These are phyloP conservation scores for Eupeodes luniger DNA, from an alignment of 2,888 invertebrate species.

Conservation along the genomic window DNA sequence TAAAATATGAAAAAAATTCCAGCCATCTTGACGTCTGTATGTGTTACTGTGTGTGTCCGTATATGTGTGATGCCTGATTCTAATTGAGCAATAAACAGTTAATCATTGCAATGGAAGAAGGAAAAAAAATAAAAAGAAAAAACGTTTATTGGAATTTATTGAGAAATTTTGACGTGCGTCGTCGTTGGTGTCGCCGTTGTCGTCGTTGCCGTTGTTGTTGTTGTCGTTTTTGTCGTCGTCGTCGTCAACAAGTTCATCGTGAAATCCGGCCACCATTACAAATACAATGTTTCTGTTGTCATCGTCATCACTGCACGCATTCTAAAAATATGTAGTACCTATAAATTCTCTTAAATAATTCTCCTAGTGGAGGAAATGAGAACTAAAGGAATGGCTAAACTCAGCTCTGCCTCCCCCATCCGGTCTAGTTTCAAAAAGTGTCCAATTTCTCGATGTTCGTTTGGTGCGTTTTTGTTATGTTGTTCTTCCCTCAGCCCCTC, in stretches of 20 bases:
- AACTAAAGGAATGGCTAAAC: conserved; percentile 21
- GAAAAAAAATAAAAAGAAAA: conserved; percentile 17
- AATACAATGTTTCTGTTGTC: conserved; percentile 14
- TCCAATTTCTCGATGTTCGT: conserved; percentile 66
- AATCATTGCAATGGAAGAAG: conserved; percentile 61
- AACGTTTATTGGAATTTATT: conserved; percentile 63
- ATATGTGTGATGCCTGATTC: conserved; percentile 39
- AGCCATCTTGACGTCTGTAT: conserved; percentile 35
- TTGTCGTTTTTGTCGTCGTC: background rate
- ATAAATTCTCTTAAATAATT: background rate
- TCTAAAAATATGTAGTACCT: conserved; percentile 53
- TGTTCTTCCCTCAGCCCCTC: background rate
- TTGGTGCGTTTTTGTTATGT: background rate
- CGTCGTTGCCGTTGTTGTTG: background rate
- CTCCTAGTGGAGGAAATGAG: conserved; percentile 11
- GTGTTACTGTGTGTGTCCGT: conserved; percentile 20
- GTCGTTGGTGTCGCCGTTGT: conserved; percentile 31
- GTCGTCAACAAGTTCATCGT: conserved; percentile 52
- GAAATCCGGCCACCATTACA: conserved; percentile 37
- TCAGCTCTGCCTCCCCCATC: conserved; percentile 52
- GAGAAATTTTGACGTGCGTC: conserved; percentile 65
- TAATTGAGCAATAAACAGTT: conserved; percentile 75
- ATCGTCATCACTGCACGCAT: conserved; percentile 50
- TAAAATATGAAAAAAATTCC: conserved; percentile 56
- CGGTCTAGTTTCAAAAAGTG: conserved; percentile 72